Percentiles rank a stretch among this genome's conserved stretches.
Evolutionary conservation across 2,888 invertebrate genomes (phyloP).

Genomic region (Crioceris asparagi): DNA sequence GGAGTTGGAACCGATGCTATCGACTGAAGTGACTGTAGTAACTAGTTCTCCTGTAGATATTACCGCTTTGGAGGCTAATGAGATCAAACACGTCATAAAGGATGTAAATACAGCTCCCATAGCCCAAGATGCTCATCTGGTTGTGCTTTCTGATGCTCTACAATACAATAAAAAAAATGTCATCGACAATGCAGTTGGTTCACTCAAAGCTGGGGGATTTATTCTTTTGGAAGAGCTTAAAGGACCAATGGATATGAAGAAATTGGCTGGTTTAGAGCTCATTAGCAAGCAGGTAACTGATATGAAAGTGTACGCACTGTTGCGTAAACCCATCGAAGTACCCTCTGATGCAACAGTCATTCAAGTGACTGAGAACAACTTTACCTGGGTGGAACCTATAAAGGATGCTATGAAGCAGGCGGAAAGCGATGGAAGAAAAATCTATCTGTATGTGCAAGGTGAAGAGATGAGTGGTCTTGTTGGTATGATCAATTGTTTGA

Average conservation of each 20-base stretch:
- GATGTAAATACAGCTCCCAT: conserved; percentile 49
- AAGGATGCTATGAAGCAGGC: conserved; percentile 63
- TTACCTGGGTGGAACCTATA: conserved; percentile 70
- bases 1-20: conserved; percentile 58
- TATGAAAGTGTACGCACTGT: conserved; percentile 53
- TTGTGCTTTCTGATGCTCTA: conserved; percentile 55
- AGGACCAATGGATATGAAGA: conserved; percentile 35
- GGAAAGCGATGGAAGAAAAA: conserved; percentile 47
- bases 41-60: conserved; percentile 43
- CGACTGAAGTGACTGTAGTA: conserved; percentile 35
- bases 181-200: conserved; percentile 48
- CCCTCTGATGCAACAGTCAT: conserved; percentile 44
- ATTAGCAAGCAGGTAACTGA: conserved; percentile 54
- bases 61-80: conserved; percentile 46
- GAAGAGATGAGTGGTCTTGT: conserved; percentile 65
- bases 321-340: conserved; percentile 44
- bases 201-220: conserved; percentile 59
- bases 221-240: conserved; percentile 62
- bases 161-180: conserved; percentile 42
- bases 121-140: conserved; percentile 58
- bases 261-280: conserved; percentile 41
- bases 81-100: conserved; percentile 54
- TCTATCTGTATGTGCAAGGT: conserved; percentile 59
- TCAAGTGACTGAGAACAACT: conserved; percentile 57
- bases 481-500: conserved; percentile 84